Evolutionary conservation across 1,140 invertebrate genomes (phyloP), one percentile per base, ranked within the genome.

Genomic region (Aphelenchoides avenae): DNA sequence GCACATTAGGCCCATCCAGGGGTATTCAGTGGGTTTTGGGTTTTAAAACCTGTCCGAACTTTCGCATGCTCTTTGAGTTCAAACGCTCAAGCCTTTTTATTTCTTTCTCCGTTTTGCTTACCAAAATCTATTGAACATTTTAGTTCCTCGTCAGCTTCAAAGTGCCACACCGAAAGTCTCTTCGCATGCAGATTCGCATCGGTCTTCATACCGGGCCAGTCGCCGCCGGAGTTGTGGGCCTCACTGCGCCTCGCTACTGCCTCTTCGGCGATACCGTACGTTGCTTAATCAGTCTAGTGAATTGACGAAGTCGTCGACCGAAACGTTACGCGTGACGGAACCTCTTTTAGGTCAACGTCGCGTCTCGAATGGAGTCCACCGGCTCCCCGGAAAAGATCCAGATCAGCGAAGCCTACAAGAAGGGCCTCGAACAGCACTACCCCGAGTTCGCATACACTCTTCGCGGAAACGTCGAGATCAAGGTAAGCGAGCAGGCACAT

Each of bases 231-330:
- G 78, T 79, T 42, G 77, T 79, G 9, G 77, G 78, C 15, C 44
- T 75, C 24, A 77, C 68, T 13, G 75, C 77, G 55, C 78, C 77
- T 1, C 44, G 76, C 55, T 73, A 64, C 47, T 70, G 57, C 68
- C 57, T 80, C 6, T 93, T 94, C 79, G 90, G 89, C 0, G 89
- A 93, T 78, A 91, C 89, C 1, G 89, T 92, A 13, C 91, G 40
- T 36, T 24, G 30, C 55, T 33, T 33, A 15, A 39, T 13, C 9
- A 37, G 71, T 52, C 75, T 73, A 73, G 73, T 75, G n/a, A n/a
- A n/a, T n/a, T n/a, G n/a, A n/a, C n/a, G n/a, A n/a, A n/a, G n/a
- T 57, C 33, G 29, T 18, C 13, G 18, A 43, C n/a, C 48, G 15
- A n/a, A 18, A 40, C 33, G 30, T n/a, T n/a, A n/a, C n/a, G n/a